Base-by-base conservation (phyloP, 2,113 vertebrate species). In the Meriones unguiculatus region DNA sequence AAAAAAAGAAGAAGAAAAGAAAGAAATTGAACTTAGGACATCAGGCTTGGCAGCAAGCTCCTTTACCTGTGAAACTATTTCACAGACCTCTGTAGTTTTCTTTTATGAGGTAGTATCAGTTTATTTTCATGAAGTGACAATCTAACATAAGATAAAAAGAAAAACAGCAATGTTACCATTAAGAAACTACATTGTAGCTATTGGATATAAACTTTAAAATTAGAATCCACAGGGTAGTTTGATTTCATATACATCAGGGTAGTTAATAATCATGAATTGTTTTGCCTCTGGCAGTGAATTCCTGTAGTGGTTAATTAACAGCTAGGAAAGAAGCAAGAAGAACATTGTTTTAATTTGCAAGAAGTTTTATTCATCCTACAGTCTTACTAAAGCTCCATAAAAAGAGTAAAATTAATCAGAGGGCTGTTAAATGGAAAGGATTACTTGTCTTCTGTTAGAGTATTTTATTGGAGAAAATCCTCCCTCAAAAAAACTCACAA, bases 261-360 rank as follows among this genome's bases (percentile, higher is more conserved):
- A 85, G 13, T 81, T 92, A 92, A 65, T 85, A 92, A 96, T 92
- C 35, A 90, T 89, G 54, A 96, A 89, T 95, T 52, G 5, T 84
- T 96, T 87, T 94, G 57, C 52, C 82, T 92, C 32, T 84, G 38
- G 78, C 69, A 78, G 2, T 88, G n/a, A 85, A 17, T 38, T 90
- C 57, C n/a, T 90, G 0, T 88, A 64, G 69, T 2, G 87, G 15
- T 87, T 95, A 67, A 77, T 89, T 94, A 92, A 84, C 70, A 84
- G 82, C 88, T 95, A 50, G 30, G 65, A 93, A 95, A 95, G 13
- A 18, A 84, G 46, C 20, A 72, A 38, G 50, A 93, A 76, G 38
- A 95, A 75, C 85, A 87, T 85, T 95, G n/a, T 87, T 96, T 95
- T 92, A 87, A 93, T 94, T 90, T 94, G 38, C 17, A 81, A 91